phyloP scores from a whole-genome alignment of 30 jellyfish, hydroid and myxozoan genomes.

The Cassiopea andromeda region DNA sequence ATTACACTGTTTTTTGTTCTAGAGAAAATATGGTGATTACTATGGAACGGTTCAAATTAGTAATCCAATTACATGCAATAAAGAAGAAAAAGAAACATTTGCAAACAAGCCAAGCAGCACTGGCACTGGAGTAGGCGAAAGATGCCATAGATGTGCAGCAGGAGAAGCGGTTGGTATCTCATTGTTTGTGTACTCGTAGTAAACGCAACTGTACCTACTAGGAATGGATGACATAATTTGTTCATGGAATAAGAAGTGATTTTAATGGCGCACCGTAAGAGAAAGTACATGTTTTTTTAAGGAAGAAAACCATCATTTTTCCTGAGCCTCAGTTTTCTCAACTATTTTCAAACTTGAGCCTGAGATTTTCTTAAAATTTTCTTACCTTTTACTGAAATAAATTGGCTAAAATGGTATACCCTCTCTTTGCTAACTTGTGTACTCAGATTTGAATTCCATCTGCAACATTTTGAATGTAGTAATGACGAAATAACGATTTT shows the following conservation, averaged over 20 bases:
- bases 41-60: background rate
- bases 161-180: conserved; percentile 24
- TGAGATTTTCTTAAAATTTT: too few relatives aligned
- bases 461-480: too few relatives aligned
- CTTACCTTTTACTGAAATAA: too few relatives aligned
- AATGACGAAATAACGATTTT: too few relatives aligned
- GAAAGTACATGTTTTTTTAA: too few relatives aligned
- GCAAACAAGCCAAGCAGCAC: background rate
- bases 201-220: too few relatives aligned
- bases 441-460: too few relatives aligned
- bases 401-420: too few relatives aligned
- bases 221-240: background rate
- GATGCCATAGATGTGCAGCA: conserved; percentile 41
- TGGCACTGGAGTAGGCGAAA: background rate
- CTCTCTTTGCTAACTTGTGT: too few relatives aligned
- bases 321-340: too few relatives aligned
- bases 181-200: background rate
- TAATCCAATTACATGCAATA: background rate
- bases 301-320: too few relatives aligned
- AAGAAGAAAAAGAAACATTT: background rate
- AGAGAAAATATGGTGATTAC: conserved; percentile 18
- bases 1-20: background rate
- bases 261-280: background rate
- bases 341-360: too few relatives aligned
- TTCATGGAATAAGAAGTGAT: background rate